Percentiles rank a stretch among this genome's conserved stretches.
phyloP scores from a whole-genome alignment of 2,113 vertebrate species.

The Ondatra zibethicus region DNA sequence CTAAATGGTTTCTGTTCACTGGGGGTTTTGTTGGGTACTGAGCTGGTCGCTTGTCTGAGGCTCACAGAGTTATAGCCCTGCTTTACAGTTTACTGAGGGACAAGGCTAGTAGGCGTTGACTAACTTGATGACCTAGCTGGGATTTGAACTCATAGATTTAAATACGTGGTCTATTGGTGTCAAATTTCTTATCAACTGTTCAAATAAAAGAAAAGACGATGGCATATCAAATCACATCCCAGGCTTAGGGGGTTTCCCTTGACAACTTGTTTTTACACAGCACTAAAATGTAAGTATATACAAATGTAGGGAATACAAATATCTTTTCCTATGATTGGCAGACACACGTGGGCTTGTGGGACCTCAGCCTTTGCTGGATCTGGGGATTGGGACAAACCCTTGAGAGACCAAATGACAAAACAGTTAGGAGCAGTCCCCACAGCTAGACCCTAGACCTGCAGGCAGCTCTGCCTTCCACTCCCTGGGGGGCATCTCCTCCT shows the following conservation, averaged over 20 bases:
- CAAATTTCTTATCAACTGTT: conserved; percentile 9
- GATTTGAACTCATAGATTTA: conserved; percentile 21
- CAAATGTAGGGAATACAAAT: neutral
- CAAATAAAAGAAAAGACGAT: neutral
- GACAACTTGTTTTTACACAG: neutral
- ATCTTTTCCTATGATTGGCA: fast-evolving
- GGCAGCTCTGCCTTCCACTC: neutral
- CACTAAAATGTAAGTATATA: neutral
- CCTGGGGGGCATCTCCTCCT: neutral
- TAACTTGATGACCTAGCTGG: neutral
- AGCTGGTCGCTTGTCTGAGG: neutral
- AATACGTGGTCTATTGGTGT: neutral
- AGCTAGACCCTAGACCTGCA: neutral
- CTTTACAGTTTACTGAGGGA: neutral
- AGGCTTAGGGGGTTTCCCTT: neutral
- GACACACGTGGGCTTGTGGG: neutral
- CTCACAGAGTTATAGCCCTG: neutral
- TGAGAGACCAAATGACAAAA: neutral
- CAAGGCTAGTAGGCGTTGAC: neutral
- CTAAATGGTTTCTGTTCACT: neutral
- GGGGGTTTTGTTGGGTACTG: neutral
- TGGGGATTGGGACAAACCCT: neutral
- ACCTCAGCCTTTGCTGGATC: neutral
- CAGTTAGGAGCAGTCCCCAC: neutral
- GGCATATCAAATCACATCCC: neutral